A percentile compares a stretch with the other conserved stretches of the same genome.
phyloP scores from a whole-genome alignment of 2,113 vertebrate genomes.

The human (Homo sapiens) region GRCh38 chr9:43014501-43015000 shows the following conservation, averaged over 20 bases:
- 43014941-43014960: background rate
- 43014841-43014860: background rate
- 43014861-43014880: background rate
- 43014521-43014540: background rate
- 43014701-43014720: background rate
- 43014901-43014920: background rate
- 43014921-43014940: no score
- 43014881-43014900: background rate
- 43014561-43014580: no score
- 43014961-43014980: no score
- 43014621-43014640: background rate
- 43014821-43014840: background rate
- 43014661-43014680: background rate
- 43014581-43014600: background rate
- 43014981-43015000: no score
- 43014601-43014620: background rate
- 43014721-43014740: background rate
- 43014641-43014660: fast-evolving
- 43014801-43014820: background rate
- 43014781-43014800: background rate
- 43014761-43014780: background rate
- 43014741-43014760: background rate
- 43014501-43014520: background rate
- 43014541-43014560: background rate
- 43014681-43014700: background rate